A percentile compares a stretch with the other conserved stretches of the same genome.
Evolutionary conservation across 2,888 invertebrate species (phyloP).

Genomic region (Xanthorhoe spadicearia): DNA sequence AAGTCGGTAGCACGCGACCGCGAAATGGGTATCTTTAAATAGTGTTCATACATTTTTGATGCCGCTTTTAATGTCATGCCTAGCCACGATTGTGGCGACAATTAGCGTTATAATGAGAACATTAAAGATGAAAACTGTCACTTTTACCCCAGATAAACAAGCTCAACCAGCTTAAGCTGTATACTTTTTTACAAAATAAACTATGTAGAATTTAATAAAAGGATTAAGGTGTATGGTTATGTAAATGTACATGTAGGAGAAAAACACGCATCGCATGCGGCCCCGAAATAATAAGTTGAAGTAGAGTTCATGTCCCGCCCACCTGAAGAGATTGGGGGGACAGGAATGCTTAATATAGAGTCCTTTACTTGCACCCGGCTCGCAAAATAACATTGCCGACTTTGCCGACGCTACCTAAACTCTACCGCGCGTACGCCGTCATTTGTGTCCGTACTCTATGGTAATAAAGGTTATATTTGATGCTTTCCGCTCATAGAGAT

Average conservation of each 20-base stretch:
- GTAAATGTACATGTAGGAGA: conserved; percentile 70
- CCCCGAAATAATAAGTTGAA: conserved; percentile 81
- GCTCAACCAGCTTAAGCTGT: conserved; percentile 17
- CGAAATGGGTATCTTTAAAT: conserved; percentile 81
- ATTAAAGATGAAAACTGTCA: conserved; percentile 60
- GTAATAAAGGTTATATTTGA: conserved; percentile 49
- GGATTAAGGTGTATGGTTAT: conserved; percentile 69
- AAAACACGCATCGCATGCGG: conserved; percentile 75
- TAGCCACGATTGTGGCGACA: conserved; percentile 74
- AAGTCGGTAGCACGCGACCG: conserved; percentile 78
- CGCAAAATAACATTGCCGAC: conserved; percentile 78
- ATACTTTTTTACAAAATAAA: conserved; percentile 54
- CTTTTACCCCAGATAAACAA: conserved; percentile 40
- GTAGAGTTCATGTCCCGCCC: conserved; percentile 75
- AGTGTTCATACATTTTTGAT: conserved; percentile 81
- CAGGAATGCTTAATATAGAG: conserved; percentile 84
- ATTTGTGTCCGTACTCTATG: conserved; percentile 52
- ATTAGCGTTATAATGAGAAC: conserved; percentile 80
- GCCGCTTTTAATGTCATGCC: conserved; percentile 75
- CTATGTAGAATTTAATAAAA: conserved; percentile 73
- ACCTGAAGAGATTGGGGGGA: conserved; percentile 80
- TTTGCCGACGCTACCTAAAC: conserved; percentile 62
- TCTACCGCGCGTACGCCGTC: conserved; percentile 49
- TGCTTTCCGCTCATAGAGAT: conserved; percentile 43
- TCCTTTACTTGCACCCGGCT: conserved; percentile 79